Evolutionary conservation across 1,140 invertebrate species (phyloP).

Genomic region (Trichogramma pretiosum): DNA sequence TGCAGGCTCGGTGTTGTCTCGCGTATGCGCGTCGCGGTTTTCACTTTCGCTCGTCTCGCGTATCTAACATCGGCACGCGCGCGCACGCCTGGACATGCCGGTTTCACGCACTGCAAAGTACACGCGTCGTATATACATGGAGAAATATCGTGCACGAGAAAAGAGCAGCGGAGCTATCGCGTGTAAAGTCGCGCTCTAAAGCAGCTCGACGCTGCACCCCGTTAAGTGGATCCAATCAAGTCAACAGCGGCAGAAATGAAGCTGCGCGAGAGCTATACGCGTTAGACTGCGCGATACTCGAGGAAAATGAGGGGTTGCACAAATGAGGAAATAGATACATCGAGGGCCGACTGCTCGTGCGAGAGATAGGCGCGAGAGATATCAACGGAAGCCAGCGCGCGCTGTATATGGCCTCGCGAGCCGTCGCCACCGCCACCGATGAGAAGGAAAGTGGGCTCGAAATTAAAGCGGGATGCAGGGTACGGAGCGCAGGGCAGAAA

Average conservation of each 20-base stretch:
- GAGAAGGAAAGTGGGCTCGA: constrained; percentile 1
- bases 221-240: constrained; percentile 43
- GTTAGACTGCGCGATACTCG: neutral
- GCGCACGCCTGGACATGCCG: neutral
- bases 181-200: constrained; percentile 17
- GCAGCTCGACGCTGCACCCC: too few relatives aligned
- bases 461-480: too few relatives aligned
- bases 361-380: constrained; percentile 10
- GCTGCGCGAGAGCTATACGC: neutral
- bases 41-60: constrained; percentile 7
- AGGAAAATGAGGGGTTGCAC: constrained; percentile 10
- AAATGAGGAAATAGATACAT: neutral
- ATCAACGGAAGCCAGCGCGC: constrained; percentile 10
- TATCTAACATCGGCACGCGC: constrained; percentile 11
- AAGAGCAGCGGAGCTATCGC: too few relatives aligned
- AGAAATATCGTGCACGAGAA: constrained; percentile 39
- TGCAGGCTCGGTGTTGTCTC: too few relatives aligned
- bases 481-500: constrained; percentile 15
- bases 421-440: neutral
- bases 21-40: too few relatives aligned
- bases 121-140: constrained; percentile 31
- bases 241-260: constrained; percentile 24
- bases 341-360: constrained; percentile 2
- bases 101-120: neutral
- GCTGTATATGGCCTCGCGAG: neutral